Evolutionary conservation across 2,888 invertebrate species (phyloP).

Genomic region (Melieria crassipennis): DNA sequence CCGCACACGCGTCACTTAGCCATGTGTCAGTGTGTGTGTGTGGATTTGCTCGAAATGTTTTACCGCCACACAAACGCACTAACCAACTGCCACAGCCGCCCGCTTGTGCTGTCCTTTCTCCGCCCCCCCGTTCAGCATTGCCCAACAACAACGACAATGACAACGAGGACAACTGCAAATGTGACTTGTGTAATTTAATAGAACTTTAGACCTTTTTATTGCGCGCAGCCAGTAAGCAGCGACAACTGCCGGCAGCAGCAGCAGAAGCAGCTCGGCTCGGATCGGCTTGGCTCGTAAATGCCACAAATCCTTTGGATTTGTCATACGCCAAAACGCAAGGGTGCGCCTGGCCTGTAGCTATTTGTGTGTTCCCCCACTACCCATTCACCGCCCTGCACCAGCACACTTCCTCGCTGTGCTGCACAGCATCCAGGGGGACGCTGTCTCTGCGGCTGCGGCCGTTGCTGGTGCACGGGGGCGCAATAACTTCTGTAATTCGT

Average conservation of each 20-base stretch:
- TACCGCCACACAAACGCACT: too few relatives aligned
- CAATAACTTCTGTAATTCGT: conserved; percentile 24
- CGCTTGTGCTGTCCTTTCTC: too few relatives aligned
- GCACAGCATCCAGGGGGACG: not conserved
- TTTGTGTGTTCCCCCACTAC: not conserved
- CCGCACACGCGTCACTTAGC: conserved; percentile 29
- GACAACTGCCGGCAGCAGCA: conserved; percentile 34
- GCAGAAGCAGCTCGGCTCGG: conserved; percentile 28
- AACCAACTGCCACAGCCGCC: too few relatives aligned
- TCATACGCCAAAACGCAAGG: conserved; percentile 41
- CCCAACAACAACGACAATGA: conserved; percentile 35
- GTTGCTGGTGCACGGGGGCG: conserved; percentile 20
- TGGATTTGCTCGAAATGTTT: too few relatives aligned
- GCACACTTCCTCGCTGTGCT: not conserved
- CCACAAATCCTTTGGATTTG: conserved; percentile 49
- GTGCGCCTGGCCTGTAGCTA: conserved; percentile 20
- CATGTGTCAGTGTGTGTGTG: conserved; percentile 20
- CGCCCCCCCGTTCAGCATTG: too few relatives aligned
- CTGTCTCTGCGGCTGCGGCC: not conserved
- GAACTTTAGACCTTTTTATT: conserved; percentile 19
- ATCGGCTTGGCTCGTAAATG: conserved; percentile 37
- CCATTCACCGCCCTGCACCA: not conserved
- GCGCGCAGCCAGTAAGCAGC: not conserved
- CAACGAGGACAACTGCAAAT: conserved; percentile 33
- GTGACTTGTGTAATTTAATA: conserved; percentile 29